Percentiles rank a stretch among this genome's conserved stretches.
Evolutionary conservation across 2,888 invertebrate species (phyloP).

Genomic region (Taenaris catops): DNA sequence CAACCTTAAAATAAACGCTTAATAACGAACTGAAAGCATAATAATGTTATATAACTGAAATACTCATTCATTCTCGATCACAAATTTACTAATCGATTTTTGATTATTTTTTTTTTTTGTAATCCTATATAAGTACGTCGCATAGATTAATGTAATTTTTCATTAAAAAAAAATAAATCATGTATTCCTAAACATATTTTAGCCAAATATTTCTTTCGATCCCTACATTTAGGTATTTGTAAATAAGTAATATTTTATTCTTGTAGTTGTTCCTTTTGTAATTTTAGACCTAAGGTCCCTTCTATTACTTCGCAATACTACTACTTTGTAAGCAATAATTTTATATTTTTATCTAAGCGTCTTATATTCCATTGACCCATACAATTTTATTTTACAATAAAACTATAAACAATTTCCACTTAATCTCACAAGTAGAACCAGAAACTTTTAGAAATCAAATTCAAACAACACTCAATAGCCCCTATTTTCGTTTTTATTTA

Average conservation of each 20-base stretch:
- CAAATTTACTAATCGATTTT: conserved; percentile 48
- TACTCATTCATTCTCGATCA: conserved; percentile 68
- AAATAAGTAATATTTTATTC: conserved; percentile 66
- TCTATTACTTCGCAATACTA: conserved; percentile 71
- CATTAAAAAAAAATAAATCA: conserved; percentile 41
- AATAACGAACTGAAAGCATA: conserved; percentile 50
- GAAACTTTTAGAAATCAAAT: too few species aligned
- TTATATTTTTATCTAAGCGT: conserved; percentile 45
- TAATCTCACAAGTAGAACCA: conserved; percentile 10
- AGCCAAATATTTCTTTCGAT: conserved; percentile 75
- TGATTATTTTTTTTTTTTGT: conserved; percentile 44
- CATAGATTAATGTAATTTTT: conserved; percentile 43
- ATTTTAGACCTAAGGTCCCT: conserved; percentile 69
- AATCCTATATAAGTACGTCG: conserved; percentile 41
- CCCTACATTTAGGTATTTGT: conserved; percentile 63
- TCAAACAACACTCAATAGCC: too few species aligned
- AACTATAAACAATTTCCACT: conserved; percentile 8
- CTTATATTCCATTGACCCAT: conserved; percentile 25
- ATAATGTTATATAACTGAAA: conserved; percentile 54
- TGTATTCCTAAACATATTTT: conserved; percentile 72
- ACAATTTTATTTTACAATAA: conserved; percentile 20
- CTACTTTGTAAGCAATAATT: conserved; percentile 72
- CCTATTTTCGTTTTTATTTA: too few species aligned
- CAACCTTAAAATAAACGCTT: conserved; percentile 39
- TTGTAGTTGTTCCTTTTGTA: conserved; percentile 66